Base-by-base conservation (phyloP, 2,888 invertebrate species). In the Helicoverpa assulta region DNA sequence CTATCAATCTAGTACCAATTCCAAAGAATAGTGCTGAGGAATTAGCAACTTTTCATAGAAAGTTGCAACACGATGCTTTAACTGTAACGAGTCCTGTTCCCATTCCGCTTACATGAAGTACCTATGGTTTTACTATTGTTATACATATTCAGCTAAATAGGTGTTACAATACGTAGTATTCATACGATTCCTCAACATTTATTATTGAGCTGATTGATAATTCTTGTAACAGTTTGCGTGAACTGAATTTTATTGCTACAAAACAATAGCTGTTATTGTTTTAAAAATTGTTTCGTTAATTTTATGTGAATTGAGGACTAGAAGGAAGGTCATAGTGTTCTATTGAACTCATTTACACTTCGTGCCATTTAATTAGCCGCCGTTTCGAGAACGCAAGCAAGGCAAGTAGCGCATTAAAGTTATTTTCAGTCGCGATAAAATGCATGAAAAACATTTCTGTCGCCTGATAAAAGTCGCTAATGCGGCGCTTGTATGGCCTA, bases 31-130 rank as follows among this genome's bases (percentile, higher is more conserved):
- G 59, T 63, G 56, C 68, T 78, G 57, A 56, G 54, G 80, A 74
- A 73, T 82, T 37, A 66, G 61, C 53, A 43, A 76, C 84, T 80
- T 65, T 82, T 82, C 74, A 73, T 50, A 72, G 82, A 84, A 82
- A 61, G 19, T 57, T 62, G 76, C 59, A 73, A 84, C 69, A 71
- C 66, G 73, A 82, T 70, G 61, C 69, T 61, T 65, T 59, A 67
- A 78, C 76, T 55, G 83, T 70, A 65, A 66, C 54, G 70, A 59
- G 67, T 70, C 76, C 70, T 75, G 72, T 82, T 78, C 68, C 68
- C 65, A 69, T 76, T 84, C 82, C 64, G 68, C 56, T 72, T 81
- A 69, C 47, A 18, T 50, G 8, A 10, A 50, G n/a, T 29, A 26
- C 26, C 16, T 33, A 18, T 56, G 57, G n/a, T 53, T 74, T 75